Base-by-base conservation (phyloP, 2,797 vertebrate species). In the Threskiornis aethiopicus region DNA sequence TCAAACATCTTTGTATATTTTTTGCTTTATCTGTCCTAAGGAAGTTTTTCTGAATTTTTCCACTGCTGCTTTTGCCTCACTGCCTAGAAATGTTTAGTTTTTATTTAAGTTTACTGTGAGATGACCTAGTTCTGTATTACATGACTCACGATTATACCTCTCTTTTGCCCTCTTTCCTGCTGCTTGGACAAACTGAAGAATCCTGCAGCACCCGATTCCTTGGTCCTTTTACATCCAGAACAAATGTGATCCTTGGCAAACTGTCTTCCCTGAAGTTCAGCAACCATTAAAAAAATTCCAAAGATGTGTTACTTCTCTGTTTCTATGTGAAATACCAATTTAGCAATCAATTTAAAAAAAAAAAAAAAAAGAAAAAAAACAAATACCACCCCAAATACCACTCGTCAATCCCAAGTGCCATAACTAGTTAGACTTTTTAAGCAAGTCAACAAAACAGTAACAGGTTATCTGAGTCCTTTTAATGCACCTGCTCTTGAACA, bases 161-260 rank as follows among this genome's bases (percentile, higher is more conserved):
- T 84, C 9, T n/a, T 49, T 75, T 84, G 13, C 49, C 4, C 4
- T 26, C 31, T 65, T 72, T 76, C 14, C 35, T 85, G 13, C 24
- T 33, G 14, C 52, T 91, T 55, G 41, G 47, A 70, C 75, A 59
- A 49, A 31, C 31, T 37, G 41, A 85, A 83, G 39, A 83, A 37
- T 87, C 17, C 9, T 80, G 16, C 17, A 89, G 28, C 55, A 31
- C 22, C 16, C 8, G 70, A 10, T 84, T 81, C 11, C 24, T 49
- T 33, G 7, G 14, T 79, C 24, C 29, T 81, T 72, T 84, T 71
- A 42, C 49, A 65, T 69, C 35, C 49, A 59, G 54, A 83, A 65
- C 89, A 91, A 95, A 73, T 71, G 12, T 37, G 57, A 58, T 89
- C 33, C 21, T 92, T 87, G 89, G 42, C 62, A 61, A 76, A n/a